A percentile compares a stretch with the other conserved stretches of the same genome.
Conservation (phyloP, 2,113 vertebrate species). For the Lota lota region DNA sequence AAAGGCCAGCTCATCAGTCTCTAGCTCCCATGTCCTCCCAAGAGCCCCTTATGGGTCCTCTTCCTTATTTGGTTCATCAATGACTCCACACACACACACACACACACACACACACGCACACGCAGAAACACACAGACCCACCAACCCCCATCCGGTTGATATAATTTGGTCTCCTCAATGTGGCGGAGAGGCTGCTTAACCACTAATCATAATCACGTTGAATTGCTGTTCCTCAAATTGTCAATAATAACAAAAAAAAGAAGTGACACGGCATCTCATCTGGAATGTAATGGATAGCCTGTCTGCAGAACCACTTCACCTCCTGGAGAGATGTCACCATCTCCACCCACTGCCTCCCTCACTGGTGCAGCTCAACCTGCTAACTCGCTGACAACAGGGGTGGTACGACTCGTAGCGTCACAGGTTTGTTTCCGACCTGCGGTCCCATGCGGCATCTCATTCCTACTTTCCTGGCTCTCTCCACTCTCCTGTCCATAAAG, state of each 20-base stretch:
- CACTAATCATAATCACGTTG: constrained; percentile 43
- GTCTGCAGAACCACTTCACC: too few relatives aligned
- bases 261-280: not conserved
- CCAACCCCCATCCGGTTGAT: not conserved
- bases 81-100: constrained; percentile 11
- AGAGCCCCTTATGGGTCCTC: too few relatives aligned
- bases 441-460: too few relatives aligned
- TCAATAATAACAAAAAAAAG: constrained; percentile 12
- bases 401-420: too few relatives aligned
- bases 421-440: too few relatives aligned
- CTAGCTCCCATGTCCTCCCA: not conserved
- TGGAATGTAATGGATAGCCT: constrained; percentile 31
- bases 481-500: too few relatives aligned
- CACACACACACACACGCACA: not conserved
- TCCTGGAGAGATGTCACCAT: too few relatives aligned
- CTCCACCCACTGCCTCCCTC: too few relatives aligned
- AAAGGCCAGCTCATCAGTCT: constrained; percentile 46
- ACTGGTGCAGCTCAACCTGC: too few relatives aligned
- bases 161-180: constrained; percentile 16
- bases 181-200: constrained; percentile 24
- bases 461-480: too few relatives aligned
- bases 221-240: constrained; percentile 34
- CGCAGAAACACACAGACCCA: not conserved
- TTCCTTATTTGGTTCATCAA: too few relatives aligned
- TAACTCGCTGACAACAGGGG: too few relatives aligned